Evolutionary conservation across 2,113 vertebrate species (phyloP), one percentile per base, ranked within the genome.

Genomic region (Promerops cafer): DNA sequence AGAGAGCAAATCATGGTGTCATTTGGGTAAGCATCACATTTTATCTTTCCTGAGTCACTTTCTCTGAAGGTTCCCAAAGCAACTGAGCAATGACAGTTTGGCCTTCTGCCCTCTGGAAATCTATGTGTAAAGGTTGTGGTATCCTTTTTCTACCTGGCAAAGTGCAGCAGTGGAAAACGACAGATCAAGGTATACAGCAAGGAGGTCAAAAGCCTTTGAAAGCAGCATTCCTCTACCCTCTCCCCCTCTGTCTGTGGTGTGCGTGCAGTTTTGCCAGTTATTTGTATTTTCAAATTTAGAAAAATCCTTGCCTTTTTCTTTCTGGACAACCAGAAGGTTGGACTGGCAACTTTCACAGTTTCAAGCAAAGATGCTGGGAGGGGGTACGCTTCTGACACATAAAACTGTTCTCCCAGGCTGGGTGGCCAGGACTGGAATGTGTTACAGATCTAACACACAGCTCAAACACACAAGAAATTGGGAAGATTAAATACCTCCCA

Each of bases 281-380:
- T 24, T 37, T 31, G 10, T 74, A 61, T 78, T 84, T 70, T 35
- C 23, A 75, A 33, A 56, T 87, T 61, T 40, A 54, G 39, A 49
- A 59, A 80, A 68, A 39, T 15, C 4, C 1, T 31, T 72, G 8
- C 22, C 5, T 17, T 54, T 16, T 72, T 89, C 40, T 78, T 84
- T 8, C 26, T 82, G 78, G 26, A 78, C 56, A 50, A 31, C 18
- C 27, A 53, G 59, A 53, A 81, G 57, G 28, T 11, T 31, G 23
- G 53, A 35, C 54, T 49, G 28, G 33, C 24, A 78, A 16, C 50
- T 61, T 42, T 30, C 40, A 42, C 26, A 39, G 20, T 57, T 83
- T 54, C 59, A 52, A 39, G 18, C 0, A 0, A 71, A 63, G 56
- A 33, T 30, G 3, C 8, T 78, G 57, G 35, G 22, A 52, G 18